Evolutionary conservation across 2,888 invertebrate species (phyloP), one percentile per base, ranked within the genome.

Genomic region (Branchipolynoe longqiensis): DNA sequence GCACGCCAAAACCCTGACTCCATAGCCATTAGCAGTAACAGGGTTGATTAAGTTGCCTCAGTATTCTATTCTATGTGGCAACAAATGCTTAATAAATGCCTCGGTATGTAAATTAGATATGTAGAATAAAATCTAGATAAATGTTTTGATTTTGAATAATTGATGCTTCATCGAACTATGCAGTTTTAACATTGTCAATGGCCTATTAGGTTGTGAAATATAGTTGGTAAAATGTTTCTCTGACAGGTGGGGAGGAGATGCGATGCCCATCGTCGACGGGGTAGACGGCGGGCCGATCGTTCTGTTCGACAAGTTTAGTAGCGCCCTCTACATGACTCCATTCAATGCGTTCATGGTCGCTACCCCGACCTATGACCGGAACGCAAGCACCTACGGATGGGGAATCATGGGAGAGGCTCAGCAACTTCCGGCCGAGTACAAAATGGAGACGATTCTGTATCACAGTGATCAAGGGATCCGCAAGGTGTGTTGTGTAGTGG

Each of bases 331-430:
- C 54, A 83, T 87, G 38, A 74, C 87, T 25, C 83, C 85, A n/a
- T 87, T 87, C 82, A 90, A 89, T 90, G 86, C 85, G 38, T 86
- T 86, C 82, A 86, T 86, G 86, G 85, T 83, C 8, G 84, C 85
- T 36, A 85, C 86, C 22, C 78, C 86, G 3, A 36, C 38, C 33
- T 83, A 86, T 56, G 62, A 73, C 69, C 31, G 48, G 40, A 48
- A 48, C 36, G 33, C n/a, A 4, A 33, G 48, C 31, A 28, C 36
- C 6, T 85, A 78, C 28, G 59, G 83, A 58, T 86, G 86, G 86
- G 86, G 86, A 25, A 86, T 86, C 56, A 64, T 82, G 73, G 86
- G 86, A 22, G 78, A 78, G 40, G 73, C 64, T 14, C 41, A 81
- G 73, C 25, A 33, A 36, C 62, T 85, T 8, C 86, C 86, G 6